These are phyloP conservation scores for Leucophenga varia DNA, from an alignment of 1,140 invertebrate genomes.

Conservation along the genomic window DNA sequence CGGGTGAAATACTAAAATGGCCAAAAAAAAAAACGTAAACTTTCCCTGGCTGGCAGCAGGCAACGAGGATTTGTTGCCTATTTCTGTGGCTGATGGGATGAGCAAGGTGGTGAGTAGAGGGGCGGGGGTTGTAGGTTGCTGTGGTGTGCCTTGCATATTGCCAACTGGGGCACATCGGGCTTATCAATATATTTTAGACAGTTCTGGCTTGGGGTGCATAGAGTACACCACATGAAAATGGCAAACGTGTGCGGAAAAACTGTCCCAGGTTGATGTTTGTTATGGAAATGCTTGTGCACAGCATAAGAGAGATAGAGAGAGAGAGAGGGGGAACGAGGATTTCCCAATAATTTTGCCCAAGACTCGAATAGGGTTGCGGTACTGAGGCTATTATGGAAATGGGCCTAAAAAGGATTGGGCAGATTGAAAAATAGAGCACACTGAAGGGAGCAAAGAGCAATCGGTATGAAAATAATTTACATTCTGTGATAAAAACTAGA, in stretches of 20 bases:
- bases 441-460: slow-evolving; percentile 1
- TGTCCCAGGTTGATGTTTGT: slow-evolving; percentile 42
- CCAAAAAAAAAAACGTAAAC: slow-evolving; percentile 12
- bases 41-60: slow-evolving; percentile 16
- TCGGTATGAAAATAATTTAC: neutral
- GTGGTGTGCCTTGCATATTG: slow-evolving; percentile 13
- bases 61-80: slow-evolving; percentile 9
- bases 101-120: neutral
- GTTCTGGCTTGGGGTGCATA: neutral
- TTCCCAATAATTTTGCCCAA: slow-evolving; percentile 31
- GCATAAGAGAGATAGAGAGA: slow-evolving; percentile 2
- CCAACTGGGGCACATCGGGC: slow-evolving; percentile 23
- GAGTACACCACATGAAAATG: slow-evolving; percentile 9
- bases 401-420: slow-evolving; percentile 18
- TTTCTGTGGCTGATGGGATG: too few species aligned
- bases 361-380: slow-evolving; percentile 15
- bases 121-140: too few species aligned
- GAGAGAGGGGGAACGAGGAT: slow-evolving; percentile 17
- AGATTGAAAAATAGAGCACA: slow-evolving; percentile 8
- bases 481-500: too few species aligned
- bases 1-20: slow-evolving; percentile 24
- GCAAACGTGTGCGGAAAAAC: slow-evolving; percentile 18
- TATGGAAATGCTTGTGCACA: slow-evolving; percentile 29
- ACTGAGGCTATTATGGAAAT: slow-evolving; percentile 30
- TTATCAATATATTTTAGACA: slow-evolving; percentile 29